Evolutionary conservation across 2,113 vertebrate genomes (phyloP).

Genomic region (Paedocypris sp.): DNA sequence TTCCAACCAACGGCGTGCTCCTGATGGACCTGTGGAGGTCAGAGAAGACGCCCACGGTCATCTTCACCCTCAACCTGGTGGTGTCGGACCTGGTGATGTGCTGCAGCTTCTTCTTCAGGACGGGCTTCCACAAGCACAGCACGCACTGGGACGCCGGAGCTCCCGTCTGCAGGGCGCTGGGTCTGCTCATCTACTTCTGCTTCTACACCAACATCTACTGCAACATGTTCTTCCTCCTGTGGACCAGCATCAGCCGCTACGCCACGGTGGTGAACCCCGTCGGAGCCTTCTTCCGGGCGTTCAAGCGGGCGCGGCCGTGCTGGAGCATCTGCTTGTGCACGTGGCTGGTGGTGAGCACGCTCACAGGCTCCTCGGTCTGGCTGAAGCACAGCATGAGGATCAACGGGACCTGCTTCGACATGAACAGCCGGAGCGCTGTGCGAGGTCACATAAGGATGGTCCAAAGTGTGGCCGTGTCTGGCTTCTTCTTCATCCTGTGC

Average conservation of each 20-base stretch:
- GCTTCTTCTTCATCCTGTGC: slow-evolving; percentile 27
- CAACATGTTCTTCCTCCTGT: slow-evolving; percentile 31
- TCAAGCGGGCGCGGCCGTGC: not conserved
- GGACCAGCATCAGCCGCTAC: slow-evolving; percentile 31
- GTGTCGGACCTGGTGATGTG: slow-evolving; percentile 31
- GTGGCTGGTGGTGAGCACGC: not conserved
- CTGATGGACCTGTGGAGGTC: slow-evolving; percentile 16
- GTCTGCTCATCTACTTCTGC: not conserved
- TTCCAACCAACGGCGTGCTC: slow-evolving; percentile 19
- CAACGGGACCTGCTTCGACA: slow-evolving; percentile 9
- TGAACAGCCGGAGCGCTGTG: not conserved
- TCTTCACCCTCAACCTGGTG: slow-evolving; percentile 28
- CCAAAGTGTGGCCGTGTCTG: not conserved
- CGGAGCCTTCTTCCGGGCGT: not conserved
- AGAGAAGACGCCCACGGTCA: slow-evolving; percentile 18
- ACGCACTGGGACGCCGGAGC: not conserved
- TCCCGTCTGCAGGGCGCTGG: not conserved
- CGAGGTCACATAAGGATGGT: not conserved
- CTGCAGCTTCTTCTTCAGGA: slow-evolving; percentile 27
- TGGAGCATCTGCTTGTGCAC: slow-evolving; percentile 13
- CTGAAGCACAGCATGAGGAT: not conserved
- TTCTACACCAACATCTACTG: slow-evolving; percentile 32
- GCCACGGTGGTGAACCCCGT: slow-evolving; percentile 14
- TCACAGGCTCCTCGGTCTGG: not conserved
- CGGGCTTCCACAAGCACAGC: not conserved